Evolutionary conservation across 2,797 vertebrate species (phyloP), one percentile per base, ranked within the genome.

Genomic region (Myotis vivesi): DNA sequence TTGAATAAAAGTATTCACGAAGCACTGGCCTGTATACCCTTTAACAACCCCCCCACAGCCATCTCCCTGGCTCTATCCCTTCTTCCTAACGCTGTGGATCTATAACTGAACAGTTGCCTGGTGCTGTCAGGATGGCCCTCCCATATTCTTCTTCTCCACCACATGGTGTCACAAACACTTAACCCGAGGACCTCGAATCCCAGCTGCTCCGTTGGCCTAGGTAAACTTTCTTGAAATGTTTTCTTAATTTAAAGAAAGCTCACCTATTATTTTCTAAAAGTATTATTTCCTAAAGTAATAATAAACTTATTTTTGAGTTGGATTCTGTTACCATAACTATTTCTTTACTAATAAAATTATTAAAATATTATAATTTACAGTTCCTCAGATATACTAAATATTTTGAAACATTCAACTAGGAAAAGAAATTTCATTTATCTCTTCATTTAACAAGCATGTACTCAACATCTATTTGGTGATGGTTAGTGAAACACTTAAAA

Each of bases 61-160:
- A 15, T 41, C 49, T 71, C 5, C 8, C 17, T 38, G 11, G 11
- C 55, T 46, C 57, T 10, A 0, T 16, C 8, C 6, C 51, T 82
- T 62, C 44, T 62, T 23, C 13, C 28, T 6, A 15, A 2, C 1
- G 41, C 53, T 62, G 2, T 7, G 12, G 53, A 5, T 19, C 25
- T 10, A 5, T 25, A 36, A 10, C 11, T 0, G 2, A 22, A 5
- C 10, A 12, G 6, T 8, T 22, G n/a, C 4, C 1, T 1, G 3
- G 66, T 4, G 28, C 23, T 64, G 3, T n/a, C 17, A 4, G 25
- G 20, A 9, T 3, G 11, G 5, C 3, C 8, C 71, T 30, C 19
- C 6, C 23, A 8, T 0, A 0, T 30, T 17, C 4, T n/a, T 25
- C 28, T 44, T 66, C 12, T 73, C 69, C 9, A 30, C 36, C 23